phyloP scores from a whole-genome alignment of 2,888 invertebrate species.

The Thera obeliscata region DNA sequence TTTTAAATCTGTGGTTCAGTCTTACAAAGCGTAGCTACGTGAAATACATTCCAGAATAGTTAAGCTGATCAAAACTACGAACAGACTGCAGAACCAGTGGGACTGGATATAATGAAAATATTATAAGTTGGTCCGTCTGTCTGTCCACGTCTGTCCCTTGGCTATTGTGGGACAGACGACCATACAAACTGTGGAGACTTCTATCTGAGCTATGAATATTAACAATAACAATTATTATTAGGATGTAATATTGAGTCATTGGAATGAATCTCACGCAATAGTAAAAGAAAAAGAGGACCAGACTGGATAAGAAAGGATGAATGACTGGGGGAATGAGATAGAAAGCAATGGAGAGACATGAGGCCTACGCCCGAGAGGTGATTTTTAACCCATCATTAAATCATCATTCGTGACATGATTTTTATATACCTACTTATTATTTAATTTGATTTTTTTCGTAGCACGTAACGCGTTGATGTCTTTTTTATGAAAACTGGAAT shows the following conservation, averaged over 20 bases:
- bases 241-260: no score
- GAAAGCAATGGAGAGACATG: no score
- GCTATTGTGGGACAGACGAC: conserved; percentile 47
- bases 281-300: no score
- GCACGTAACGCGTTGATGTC: conserved; percentile 22
- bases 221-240: no score
- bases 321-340: no score
- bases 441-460: conserved; percentile 1
- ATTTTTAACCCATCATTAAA: no score
- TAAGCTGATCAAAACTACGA: conserved; percentile 35
- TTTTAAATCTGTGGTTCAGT: no score
- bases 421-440: no score
- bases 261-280: no score
- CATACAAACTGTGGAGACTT: conserved; percentile 36
- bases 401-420: no score
- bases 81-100: conserved; percentile 38
- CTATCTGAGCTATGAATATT: neutral
- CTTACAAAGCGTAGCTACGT: neutral
- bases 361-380: no score
- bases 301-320: no score
- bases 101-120: conserved; percentile 62
- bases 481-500: conserved; percentile 7
- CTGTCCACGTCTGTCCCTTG: conserved; percentile 58
- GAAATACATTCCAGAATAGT: conserved; percentile 15
- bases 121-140: conserved; percentile 54